Evolutionary conservation across 1,140 invertebrate genomes (phyloP).

Genomic region (Neuroterus valhalla): DNA sequence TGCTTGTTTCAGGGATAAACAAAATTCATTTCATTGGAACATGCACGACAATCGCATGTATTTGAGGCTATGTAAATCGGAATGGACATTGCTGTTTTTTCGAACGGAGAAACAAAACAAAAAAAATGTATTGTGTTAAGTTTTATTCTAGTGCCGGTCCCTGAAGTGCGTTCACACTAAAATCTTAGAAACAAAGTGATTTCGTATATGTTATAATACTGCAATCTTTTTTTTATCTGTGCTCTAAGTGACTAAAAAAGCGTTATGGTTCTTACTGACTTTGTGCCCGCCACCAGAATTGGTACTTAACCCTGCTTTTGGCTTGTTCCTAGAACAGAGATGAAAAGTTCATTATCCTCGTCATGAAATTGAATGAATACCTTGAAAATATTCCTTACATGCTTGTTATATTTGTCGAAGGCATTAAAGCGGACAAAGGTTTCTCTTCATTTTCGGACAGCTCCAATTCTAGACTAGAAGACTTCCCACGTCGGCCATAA

Average conservation of each 20-base stretch:
- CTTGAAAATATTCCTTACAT: constrained; percentile 55
- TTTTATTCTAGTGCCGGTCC: no score
- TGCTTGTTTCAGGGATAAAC: no score
- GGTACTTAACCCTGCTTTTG: constrained; percentile 77
- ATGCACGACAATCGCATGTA: no score
- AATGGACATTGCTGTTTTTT: no score
- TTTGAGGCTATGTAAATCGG: no score
- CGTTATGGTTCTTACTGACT: constrained; percentile 95
- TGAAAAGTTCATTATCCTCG: constrained; percentile 22
- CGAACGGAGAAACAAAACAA: no score
- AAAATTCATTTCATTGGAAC: no score
- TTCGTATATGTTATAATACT: constrained; percentile 37
- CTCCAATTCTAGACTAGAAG: constrained; percentile 72
- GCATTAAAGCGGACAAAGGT: constrained; percentile 57
- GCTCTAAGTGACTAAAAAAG: constrained; percentile 75
- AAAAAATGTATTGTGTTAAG: no score
- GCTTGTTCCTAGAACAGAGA: constrained; percentile 68
- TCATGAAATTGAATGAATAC: constrained; percentile 33
- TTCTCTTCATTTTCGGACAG: constrained; percentile 71
- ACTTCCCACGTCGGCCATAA: constrained; percentile 80
- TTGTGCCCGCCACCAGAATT: constrained; percentile 89
- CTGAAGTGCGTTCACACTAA: neutral
- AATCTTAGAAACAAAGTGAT: constrained; percentile 42
- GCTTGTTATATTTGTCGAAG: constrained; percentile 63
- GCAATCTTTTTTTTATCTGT: constrained; percentile 59